Evolutionary conservation across 2,888 invertebrate species (phyloP), one percentile per base, ranked within the genome.

Genomic region (Caenorhabditis doughertyi): DNA sequence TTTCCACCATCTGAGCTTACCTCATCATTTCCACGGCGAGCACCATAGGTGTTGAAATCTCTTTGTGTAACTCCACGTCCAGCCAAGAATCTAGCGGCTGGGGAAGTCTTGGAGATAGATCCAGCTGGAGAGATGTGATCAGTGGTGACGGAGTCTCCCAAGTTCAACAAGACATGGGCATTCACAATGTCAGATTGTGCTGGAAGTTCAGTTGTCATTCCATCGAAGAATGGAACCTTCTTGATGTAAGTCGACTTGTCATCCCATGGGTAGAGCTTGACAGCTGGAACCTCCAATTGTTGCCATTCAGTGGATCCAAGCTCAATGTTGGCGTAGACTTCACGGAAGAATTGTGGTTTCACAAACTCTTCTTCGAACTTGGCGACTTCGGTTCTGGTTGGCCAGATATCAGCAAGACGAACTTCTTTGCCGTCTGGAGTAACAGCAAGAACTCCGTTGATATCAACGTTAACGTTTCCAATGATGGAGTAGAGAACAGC

Each of bases 101-200:
- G 95, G 68, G 97, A 97, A 92, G 95, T 97, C 71, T 97, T 79
- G 4, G 98, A 96, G 90, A 99, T 99, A 77, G 97, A 96, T 4
- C 98, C 98, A 23, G 98, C 98, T 0, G 98, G 98, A 2, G 97
- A 97, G 85, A 99, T 99, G 93, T 98, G 98, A 93, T 99, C 98
- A 0, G 98, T 98, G 32, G 98, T 99, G 8, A 99, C 97, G 0
- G 97, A 98, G 93, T 99, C 98, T 0, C 97, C 97, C 82, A 99
- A 94, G 90, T 95, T 94, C 0, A 98, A 93, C 27, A 99, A 93
- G 47, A 95, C 96, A 53, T 95, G 94, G 0, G 97, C 97, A 81
- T 95, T 94, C 29, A 93, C 92, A 29, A 98, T 94, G 11, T 94
- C 93, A 0, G 94, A 92, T 1, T 93, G 89, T 0, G 95, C 51